Conservation (phyloP, 2,797 vertebrate species). For the Tarsius wallacei region DNA sequence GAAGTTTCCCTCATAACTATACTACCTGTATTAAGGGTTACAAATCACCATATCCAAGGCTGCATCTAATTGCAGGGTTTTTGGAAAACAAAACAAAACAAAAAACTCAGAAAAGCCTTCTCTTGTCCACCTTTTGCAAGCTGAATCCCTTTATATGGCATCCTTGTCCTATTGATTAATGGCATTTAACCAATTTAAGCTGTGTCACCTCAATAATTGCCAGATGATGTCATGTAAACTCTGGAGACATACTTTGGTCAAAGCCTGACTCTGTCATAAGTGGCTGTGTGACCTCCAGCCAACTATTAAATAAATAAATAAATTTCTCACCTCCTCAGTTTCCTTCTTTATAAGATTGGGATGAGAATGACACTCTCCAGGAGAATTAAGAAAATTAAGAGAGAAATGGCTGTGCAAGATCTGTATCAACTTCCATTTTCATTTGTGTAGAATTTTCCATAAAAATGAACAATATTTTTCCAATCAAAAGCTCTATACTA, state of each 20-base stretch:
- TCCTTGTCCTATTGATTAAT: conserved; percentile 26
- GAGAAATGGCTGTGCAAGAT: not conserved
- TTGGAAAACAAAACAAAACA: not conserved
- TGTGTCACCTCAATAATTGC: conserved; percentile 54
- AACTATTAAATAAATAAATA: not conserved
- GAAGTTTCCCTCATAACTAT: not conserved
- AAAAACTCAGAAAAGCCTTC: not conserved
- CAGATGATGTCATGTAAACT: conserved; percentile 62
- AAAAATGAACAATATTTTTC: not conserved
- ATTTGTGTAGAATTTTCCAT: not conserved
- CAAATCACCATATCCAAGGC: not conserved
- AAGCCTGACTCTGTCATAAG: conserved; percentile 48
- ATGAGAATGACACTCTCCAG: not conserved
- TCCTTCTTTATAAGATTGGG: not conserved
- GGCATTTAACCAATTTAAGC: conserved; percentile 45
- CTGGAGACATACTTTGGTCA: conserved; percentile 50
- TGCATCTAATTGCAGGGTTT: not conserved
- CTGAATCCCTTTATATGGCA: not conserved
- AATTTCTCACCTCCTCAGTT: conserved; percentile 31
- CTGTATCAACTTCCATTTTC: not conserved
- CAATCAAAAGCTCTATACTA: not conserved
- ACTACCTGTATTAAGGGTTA: not conserved
- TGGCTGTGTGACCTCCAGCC: not conserved
- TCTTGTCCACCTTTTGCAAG: not conserved
- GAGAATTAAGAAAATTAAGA: not conserved